Percentiles rank a stretch among this genome's conserved stretches.
phyloP scores from a whole-genome alignment of 2,797 vertebrate genomes.

The Darevskia nairensis region DNA sequence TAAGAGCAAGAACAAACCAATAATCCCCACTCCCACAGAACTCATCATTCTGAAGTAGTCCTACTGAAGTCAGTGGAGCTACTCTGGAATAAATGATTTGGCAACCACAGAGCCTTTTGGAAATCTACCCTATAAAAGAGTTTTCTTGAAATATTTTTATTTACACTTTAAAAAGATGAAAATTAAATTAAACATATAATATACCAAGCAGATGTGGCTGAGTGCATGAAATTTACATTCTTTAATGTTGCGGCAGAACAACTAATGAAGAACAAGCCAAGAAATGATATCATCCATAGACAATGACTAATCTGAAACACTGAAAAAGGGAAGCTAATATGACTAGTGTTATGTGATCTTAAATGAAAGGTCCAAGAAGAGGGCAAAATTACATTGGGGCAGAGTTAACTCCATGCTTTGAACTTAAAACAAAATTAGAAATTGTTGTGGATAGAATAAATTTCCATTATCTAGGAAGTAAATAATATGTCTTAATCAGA shows the following conservation, averaged over 20 bases:
- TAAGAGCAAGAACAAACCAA: no score
- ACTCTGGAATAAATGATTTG: background rate
- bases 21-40: background rate
- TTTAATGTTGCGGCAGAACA: slow-evolving; percentile 59
- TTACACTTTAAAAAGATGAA: slow-evolving; percentile 69
- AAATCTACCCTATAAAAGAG: slow-evolving; percentile 43
- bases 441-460: slow-evolving; percentile 23
- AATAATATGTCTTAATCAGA: slow-evolving; percentile 26
- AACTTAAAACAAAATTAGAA: slow-evolving; percentile 28
- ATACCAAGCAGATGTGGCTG: slow-evolving; percentile 68
- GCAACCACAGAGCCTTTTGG: background rate
- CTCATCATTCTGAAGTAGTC: background rate
- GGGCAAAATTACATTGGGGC: background rate
- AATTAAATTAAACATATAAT: slow-evolving; percentile 69
- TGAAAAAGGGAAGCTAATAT: slow-evolving; percentile 65
- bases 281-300: slow-evolving; percentile 60
- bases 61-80: background rate
- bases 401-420: background rate
- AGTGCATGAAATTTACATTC: slow-evolving; percentile 54
- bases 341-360: slow-evolving; percentile 51
- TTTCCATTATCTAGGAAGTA: background rate
- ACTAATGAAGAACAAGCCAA: slow-evolving; percentile 59
- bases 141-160: slow-evolving; percentile 74
- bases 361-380: slow-evolving; percentile 48
- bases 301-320: slow-evolving; percentile 58